Conservation (phyloP, 2,888 invertebrate genomes). For the Sarcophaga variegata region DNA sequence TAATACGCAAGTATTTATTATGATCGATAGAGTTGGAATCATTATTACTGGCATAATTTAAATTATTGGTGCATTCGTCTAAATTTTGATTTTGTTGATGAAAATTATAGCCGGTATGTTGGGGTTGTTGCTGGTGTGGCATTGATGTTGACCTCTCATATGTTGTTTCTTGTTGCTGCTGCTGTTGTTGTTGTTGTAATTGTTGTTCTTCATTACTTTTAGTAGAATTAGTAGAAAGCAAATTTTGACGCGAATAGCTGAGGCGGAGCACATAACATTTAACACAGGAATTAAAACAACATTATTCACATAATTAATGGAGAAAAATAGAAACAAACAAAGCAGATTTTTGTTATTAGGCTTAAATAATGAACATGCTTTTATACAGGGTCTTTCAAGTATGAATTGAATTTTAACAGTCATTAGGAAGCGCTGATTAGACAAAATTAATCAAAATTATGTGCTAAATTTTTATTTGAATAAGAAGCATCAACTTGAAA, state of each 20-base stretch:
- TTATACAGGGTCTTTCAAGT: neutral
- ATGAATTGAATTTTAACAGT: too few relatives aligned
- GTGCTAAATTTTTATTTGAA: too few relatives aligned
- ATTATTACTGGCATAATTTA: conserved; percentile 81
- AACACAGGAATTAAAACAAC: conserved; percentile 50
- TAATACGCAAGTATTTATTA: conserved; percentile 67
- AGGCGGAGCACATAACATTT: neutral
- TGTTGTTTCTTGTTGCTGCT: conserved; percentile 80
- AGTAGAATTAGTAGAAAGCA: conserved; percentile 86
- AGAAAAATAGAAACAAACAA: conserved; percentile 70
- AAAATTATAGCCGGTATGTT: conserved; percentile 61
- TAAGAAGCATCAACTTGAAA: too few relatives aligned
- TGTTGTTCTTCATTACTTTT: conserved; percentile 88
- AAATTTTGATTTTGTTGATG: conserved; percentile 69
- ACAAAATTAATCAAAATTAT: too few relatives aligned
- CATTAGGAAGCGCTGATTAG: too few relatives aligned
- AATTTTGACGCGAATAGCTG: conserved; percentile 94
- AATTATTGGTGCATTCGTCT: conserved; percentile 82
- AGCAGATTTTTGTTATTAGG: conserved; percentile 50
- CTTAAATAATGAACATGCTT: conserved; percentile 42
- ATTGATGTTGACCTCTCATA: conserved; percentile 59
- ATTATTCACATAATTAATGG: conserved; percentile 39
- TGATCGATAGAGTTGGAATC: conserved; percentile 54
- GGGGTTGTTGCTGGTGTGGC: conserved; percentile 64
- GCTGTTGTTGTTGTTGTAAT: conserved; percentile 72